phyloP scores from a whole-genome alignment of 2,888 invertebrate genomes.

The Synergus umbraculus region DNA sequence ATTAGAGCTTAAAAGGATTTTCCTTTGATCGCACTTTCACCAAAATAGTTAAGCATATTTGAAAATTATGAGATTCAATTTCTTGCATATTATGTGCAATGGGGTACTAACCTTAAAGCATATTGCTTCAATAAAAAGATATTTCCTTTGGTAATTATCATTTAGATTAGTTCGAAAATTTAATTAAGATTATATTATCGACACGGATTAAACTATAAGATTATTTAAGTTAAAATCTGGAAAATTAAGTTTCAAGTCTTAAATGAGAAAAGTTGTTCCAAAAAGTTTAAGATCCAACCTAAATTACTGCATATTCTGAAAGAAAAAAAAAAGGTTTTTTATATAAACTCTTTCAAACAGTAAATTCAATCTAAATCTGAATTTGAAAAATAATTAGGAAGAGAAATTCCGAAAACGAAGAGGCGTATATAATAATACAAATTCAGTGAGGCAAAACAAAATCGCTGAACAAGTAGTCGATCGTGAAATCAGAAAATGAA shows the following conservation, averaged over 20 bases:
- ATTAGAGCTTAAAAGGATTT: not conserved
- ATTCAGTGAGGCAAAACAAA: constrained; percentile 3
- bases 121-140: not conserved
- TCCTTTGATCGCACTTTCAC: not conserved
- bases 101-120: not conserved
- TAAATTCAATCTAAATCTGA: not conserved
- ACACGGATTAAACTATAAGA: not conserved
- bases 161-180: not conserved
- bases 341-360: too few relatives aligned
- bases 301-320: not conserved
- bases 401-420: not conserved
- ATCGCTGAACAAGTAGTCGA: constrained; percentile 12
- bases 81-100: not conserved
- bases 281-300: too few relatives aligned
- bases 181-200: not conserved
- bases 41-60: not conserved
- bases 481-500: constrained; percentile 30
- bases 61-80: not conserved
- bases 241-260: not conserved
- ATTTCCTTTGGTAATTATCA: not conserved
- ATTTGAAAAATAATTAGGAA: not conserved
- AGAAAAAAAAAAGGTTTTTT: not conserved
- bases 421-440: not conserved
- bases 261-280: not conserved
- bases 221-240: not conserved